Conservation (phyloP, 2,888 invertebrate species). For the Salticus scenicus region DNA sequence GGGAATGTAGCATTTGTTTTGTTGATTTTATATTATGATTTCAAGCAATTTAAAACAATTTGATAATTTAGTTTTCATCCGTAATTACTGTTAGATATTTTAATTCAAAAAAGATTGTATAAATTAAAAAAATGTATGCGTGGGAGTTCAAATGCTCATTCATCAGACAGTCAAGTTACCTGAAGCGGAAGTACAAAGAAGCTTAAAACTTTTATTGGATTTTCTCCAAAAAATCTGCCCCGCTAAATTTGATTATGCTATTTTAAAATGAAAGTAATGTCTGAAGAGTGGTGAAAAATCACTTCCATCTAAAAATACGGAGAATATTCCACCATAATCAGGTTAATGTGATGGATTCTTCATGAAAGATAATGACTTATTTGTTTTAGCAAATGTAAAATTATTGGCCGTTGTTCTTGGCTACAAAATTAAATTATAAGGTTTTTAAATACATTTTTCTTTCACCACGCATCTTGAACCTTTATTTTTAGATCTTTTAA, state of each 20-base stretch:
- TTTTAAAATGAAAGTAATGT: constrained; percentile 47
- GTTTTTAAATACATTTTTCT: no score
- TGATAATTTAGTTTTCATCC: no score
- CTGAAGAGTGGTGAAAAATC: constrained; percentile 39
- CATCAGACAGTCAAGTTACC: constrained; percentile 20
- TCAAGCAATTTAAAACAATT: no score
- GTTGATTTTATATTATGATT: no score
- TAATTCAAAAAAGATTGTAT: not conserved
- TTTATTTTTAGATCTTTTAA: no score
- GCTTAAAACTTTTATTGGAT: constrained; percentile 35
- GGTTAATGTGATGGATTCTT: constrained; percentile 44
- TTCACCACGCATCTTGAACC: no score
- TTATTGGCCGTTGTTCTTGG: constrained; percentile 6
- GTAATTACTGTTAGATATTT: not conserved
- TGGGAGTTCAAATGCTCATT: constrained; percentile 18
- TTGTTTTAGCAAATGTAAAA: not conserved
- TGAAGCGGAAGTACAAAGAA: constrained; percentile 25
- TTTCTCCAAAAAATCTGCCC: constrained; percentile 42
- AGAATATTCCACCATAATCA: constrained; percentile 28
- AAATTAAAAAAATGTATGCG: not conserved
- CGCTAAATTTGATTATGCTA: constrained; percentile 59
- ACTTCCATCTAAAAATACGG: constrained; percentile 48
- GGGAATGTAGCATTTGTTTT: no score
- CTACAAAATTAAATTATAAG: not conserved
- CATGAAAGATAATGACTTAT: not conserved